Evolutionary conservation across 2,888 invertebrate genomes (phyloP).

Genomic region (Geophilus truncorum): DNA sequence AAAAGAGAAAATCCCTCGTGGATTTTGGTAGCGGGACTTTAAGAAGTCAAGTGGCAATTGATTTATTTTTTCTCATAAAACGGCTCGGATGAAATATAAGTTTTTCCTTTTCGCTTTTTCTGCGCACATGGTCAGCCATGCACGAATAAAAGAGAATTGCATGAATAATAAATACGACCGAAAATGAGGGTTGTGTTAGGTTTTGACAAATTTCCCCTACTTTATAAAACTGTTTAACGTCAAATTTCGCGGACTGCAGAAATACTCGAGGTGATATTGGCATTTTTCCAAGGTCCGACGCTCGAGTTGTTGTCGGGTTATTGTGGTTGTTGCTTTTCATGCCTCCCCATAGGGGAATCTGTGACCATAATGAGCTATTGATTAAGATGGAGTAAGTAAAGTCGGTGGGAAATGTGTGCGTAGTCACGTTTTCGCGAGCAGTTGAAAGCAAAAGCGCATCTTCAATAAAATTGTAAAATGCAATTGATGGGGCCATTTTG

Average conservation of each 20-base stretch:
- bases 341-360: not conserved
- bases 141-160: slow-evolving; percentile 9
- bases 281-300: slow-evolving; percentile 3
- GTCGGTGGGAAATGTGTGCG: not conserved
- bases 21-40: not conserved
- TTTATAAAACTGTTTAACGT: not conserved
- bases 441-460: not conserved
- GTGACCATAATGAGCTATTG: slow-evolving; percentile 22
- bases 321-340: slow-evolving; percentile 15
- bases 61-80: slow-evolving; percentile 16
- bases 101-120: not conserved
- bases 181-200: not conserved
- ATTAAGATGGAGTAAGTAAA: slow-evolving; percentile 1
- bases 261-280: not conserved
- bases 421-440: not conserved
- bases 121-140: slow-evolving; percentile 4
- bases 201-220: slow-evolving; percentile 14
- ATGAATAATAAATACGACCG: slow-evolving; percentile 1
- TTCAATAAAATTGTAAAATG: not conserved
- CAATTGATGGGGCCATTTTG: not conserved
- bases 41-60: slow-evolving; percentile 20
- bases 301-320: not conserved
- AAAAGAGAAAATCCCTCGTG: not conserved
- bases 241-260: not conserved
- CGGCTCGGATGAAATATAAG: not conserved